Evolutionary conservation across 1,140 invertebrate species (phyloP), one percentile per base, ranked within the genome.

Genomic region (Brachionus plicatilis): DNA sequence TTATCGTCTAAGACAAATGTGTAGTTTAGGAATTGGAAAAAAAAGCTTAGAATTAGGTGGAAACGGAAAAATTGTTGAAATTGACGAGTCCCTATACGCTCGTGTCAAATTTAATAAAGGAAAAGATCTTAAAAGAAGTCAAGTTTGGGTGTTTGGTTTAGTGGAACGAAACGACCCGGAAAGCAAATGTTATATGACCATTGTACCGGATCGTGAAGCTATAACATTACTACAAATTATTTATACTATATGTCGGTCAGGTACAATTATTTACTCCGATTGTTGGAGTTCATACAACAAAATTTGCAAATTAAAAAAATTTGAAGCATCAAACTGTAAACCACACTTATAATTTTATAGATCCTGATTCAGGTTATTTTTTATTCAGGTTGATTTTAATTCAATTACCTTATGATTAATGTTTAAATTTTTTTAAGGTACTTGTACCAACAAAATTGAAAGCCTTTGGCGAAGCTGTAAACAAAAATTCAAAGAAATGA

Each of bases 231-330:
- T 72, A n/a, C 5, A 41, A n/a, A 43, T 72, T 17, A 72, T 72
- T 43, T 72, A 72, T 72, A 41, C 7, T 41, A 37, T 14, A 9
- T 72, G 68, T 72, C 14, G 12, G 17, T 1, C 37, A 17, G 68
- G 68, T 14, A 72, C 33, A 41, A 43, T 72, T n/a, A 72, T 72
- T 17, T 72, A 72, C 41, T 72, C 68, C 6, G 68, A 72, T 43
- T 72, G 68, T 43, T 72, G 68, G 68, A 20, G 12, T 43, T 14
- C 68, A 8, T 72, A 72, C 68, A 72, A 72, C 17, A 72, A 72
- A 41, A 72, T 72, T n/a, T n/a, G n/a, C n/a, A n/a, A n/a, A n/a
- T n/a, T n/a, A n/a, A n/a, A n/a, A n/a, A n/a, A n/a, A n/a, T n/a
- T n/a, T n/a, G n/a, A n/a, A n/a, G n/a, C n/a, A n/a, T n/a, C n/a